Conservation (phyloP, 2,797 vertebrate genomes). For the Chelidonichthys spinosus region DNA sequence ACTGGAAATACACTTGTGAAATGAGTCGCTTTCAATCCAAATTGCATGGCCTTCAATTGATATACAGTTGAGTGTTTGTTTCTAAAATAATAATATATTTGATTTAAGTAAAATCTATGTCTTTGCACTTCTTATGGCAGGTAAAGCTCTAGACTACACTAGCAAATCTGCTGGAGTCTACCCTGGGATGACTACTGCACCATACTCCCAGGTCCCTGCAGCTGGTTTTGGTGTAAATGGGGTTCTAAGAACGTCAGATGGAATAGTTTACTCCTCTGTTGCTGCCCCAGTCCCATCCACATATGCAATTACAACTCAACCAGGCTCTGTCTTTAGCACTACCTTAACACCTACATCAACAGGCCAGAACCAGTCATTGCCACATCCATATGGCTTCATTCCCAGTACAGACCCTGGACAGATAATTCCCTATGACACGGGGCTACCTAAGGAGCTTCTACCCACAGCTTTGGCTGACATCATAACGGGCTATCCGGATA, state of each 20-base stretch:
- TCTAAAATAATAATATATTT: slow-evolving; percentile 55
- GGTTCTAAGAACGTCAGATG: slow-evolving; percentile 92
- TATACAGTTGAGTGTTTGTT: slow-evolving; percentile 18
- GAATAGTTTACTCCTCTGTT: slow-evolving; percentile 96
- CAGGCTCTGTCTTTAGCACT: slow-evolving; percentile 94
- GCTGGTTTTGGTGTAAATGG: slow-evolving; percentile 88
- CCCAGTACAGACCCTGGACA: slow-evolving; percentile 87
- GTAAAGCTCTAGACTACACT: slow-evolving; percentile 97
- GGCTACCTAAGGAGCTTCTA: slow-evolving; percentile 86
- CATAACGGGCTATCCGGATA: slow-evolving; percentile 90
- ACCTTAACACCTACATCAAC: slow-evolving; percentile 77
- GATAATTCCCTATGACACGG: slow-evolving; percentile 84
- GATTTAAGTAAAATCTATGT: slow-evolving; percentile 69
- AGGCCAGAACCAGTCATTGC: slow-evolving; percentile 86
- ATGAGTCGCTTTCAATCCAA: slow-evolving; percentile 77
- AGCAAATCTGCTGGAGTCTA: slow-evolving; percentile 91
- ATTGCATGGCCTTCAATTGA: slow-evolving; percentile 81
- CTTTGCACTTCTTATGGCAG: slow-evolving; percentile 90
- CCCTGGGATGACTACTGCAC: slow-evolving; percentile 86
- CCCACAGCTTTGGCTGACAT: slow-evolving; percentile 86
- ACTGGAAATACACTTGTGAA: slow-evolving; percentile 90
- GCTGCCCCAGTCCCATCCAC: slow-evolving; percentile 92
- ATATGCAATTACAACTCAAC: slow-evolving; percentile 97
- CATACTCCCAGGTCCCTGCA: slow-evolving; percentile 89
- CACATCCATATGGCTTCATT: slow-evolving; percentile 90